phyloP scores from a whole-genome alignment of 1,140 invertebrate species.

The Zophobas morio region DNA sequence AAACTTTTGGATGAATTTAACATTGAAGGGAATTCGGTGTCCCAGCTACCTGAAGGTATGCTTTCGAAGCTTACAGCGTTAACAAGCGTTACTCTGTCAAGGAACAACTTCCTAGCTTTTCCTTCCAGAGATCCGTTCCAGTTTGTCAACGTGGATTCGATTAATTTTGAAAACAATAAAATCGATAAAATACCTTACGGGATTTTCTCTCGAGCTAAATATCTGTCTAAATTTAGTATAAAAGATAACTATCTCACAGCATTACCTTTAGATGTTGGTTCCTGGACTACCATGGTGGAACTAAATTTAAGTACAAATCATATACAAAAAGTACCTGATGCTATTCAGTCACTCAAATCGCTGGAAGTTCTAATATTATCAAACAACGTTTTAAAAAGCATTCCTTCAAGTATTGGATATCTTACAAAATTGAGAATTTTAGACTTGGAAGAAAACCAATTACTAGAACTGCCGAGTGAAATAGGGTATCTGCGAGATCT shows the following conservation, averaged over 20 bases:
- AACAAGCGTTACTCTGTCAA: conserved; percentile 94
- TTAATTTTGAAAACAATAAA: conserved; percentile 99
- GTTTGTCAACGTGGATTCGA: conserved; percentile 93
- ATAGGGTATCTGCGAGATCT: conserved; percentile 92
- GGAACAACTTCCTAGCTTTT: conserved; percentile 96
- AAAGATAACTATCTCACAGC: conserved; percentile 97
- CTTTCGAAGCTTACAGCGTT: conserved; percentile 92
- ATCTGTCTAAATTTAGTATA: conserved; percentile 97
- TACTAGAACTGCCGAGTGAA: conserved; percentile 94
- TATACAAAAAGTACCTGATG: conserved; percentile 94
- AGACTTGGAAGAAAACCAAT: conserved; percentile 97
- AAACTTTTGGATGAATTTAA: conserved; percentile 98
- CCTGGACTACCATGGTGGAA: conserved; percentile 97
- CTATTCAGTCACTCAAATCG: conserved; percentile 95
- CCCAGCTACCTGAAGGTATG: conserved; percentile 93
- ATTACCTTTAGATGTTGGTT: conserved; percentile 94
- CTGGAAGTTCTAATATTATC: conserved; percentile 97
- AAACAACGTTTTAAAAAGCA: conserved; percentile 92
- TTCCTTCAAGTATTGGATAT: conserved; percentile 91
- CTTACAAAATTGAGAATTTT: conserved; percentile 93
- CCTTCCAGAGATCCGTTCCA: conserved; percentile 97
- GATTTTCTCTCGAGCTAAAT: conserved; percentile 94
- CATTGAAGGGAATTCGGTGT: conserved; percentile 97
- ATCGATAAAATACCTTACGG: conserved; percentile 98
- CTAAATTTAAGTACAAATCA: conserved; percentile 98